These are phyloP conservation scores for Chironomus tentans DNA, from an alignment of 2,888 invertebrate species.

Conservation along the genomic window DNA sequence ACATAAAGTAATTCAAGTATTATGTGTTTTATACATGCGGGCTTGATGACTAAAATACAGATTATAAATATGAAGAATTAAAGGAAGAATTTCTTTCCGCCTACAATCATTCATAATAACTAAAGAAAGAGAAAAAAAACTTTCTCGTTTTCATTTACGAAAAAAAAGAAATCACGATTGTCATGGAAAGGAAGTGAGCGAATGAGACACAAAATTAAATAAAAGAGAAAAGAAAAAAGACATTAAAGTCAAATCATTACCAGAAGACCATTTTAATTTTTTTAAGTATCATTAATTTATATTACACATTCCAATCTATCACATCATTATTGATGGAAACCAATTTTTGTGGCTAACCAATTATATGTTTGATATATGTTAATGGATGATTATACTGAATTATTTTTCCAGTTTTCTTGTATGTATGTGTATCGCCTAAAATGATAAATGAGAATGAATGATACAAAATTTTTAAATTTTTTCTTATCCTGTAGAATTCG, in stretches of 20 bases:
- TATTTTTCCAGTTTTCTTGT: not conserved
- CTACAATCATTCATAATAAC: not conserved
- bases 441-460: not conserved
- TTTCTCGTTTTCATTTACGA: too few species aligned
- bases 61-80: not conserved
- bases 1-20: not conserved
- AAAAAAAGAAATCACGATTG: too few species aligned
- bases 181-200: too few species aligned
- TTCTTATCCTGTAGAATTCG: too few species aligned
- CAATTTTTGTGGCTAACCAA: not conserved
- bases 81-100: not conserved
- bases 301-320: not conserved
- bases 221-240: too few species aligned
- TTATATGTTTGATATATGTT: not conserved
- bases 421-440: not conserved
- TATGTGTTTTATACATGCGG: too few species aligned
- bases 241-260: conserved; percentile 19
- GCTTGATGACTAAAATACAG: too few species aligned
- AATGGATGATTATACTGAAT: not conserved
- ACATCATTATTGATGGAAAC: not conserved
- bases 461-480: not conserved
- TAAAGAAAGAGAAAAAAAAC: not conserved
- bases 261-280: conserved; percentile 6
- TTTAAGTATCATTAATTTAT: not conserved
- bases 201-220: not conserved